Evolutionary conservation across 23 tunicate genomes (phyloP).

Genomic region (Trididemnum miniatum): DNA sequence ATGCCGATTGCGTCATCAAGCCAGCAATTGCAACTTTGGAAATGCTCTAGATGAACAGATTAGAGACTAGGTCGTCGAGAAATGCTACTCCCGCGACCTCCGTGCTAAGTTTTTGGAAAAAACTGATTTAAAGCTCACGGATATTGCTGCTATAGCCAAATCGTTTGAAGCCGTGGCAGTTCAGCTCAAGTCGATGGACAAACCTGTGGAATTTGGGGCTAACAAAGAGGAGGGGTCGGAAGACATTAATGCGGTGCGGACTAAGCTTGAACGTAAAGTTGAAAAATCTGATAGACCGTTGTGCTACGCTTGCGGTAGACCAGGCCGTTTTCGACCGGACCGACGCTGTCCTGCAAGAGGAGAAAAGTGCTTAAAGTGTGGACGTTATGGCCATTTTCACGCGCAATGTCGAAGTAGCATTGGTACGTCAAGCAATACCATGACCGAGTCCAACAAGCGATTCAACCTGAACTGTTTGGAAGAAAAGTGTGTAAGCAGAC

Average conservation of each 20-base stretch:
- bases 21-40: background rate
- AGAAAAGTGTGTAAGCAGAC: background rate
- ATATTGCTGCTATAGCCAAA: background rate
- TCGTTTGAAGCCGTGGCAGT: background rate
- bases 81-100: background rate
- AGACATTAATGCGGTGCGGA: background rate
- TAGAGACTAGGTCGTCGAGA: background rate
- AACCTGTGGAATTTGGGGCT: background rate
- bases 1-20: background rate
- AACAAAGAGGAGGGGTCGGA: background rate
- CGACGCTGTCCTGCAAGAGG: background rate
- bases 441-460: background rate
- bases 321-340: background rate
- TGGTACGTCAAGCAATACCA: background rate
- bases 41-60: background rate
- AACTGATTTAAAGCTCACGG: background rate
- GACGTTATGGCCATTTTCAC: background rate
- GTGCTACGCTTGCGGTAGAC: constrained; percentile 6
- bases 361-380: background rate
- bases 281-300: background rate
- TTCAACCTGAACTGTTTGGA: background rate
- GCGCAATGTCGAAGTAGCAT: background rate
- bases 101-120: background rate
- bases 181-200: background rate
- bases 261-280: no score